Evolutionary conservation across 2,113 vertebrate species (phyloP).

Genomic region (Dermatemys mawii): DNA sequence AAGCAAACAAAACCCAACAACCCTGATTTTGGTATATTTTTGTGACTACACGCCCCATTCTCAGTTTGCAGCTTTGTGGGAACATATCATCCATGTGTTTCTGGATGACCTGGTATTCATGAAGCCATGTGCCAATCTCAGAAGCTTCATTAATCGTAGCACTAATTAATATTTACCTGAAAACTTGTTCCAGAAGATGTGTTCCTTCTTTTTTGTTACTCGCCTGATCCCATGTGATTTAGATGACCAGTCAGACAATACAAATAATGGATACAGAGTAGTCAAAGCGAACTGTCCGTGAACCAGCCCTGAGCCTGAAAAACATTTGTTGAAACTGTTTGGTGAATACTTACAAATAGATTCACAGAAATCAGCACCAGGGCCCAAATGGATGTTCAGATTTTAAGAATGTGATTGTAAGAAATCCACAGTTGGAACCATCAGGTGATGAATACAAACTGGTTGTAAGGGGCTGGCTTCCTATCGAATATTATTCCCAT

Average conservation of each 20-base stretch:
- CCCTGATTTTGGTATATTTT: not conserved
- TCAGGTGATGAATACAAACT: slow-evolving; percentile 61
- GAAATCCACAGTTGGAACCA: slow-evolving; percentile 47
- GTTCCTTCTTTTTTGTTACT: not conserved
- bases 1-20: not conserved
- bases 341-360: not conserved
- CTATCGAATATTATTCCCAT: no score
- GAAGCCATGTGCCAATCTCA: not conserved
- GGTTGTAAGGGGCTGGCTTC: not conserved
- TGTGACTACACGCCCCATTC: not conserved
- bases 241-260: not conserved
- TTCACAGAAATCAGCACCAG: not conserved
- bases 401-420: slow-evolving; percentile 62
- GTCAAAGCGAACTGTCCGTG: not conserved
- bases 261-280: not conserved
- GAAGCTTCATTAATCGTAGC: not conserved
- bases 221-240: not conserved
- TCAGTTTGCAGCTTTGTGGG: not conserved
- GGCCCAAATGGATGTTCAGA: not conserved
- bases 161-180: not conserved
- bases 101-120: not conserved
- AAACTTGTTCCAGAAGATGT: not conserved
- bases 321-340: not conserved
- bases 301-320: not conserved
- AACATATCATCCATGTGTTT: no score